Evolutionary conservation across 2,113 vertebrate genomes (phyloP).

Genomic region (Rynchops niger): DNA sequence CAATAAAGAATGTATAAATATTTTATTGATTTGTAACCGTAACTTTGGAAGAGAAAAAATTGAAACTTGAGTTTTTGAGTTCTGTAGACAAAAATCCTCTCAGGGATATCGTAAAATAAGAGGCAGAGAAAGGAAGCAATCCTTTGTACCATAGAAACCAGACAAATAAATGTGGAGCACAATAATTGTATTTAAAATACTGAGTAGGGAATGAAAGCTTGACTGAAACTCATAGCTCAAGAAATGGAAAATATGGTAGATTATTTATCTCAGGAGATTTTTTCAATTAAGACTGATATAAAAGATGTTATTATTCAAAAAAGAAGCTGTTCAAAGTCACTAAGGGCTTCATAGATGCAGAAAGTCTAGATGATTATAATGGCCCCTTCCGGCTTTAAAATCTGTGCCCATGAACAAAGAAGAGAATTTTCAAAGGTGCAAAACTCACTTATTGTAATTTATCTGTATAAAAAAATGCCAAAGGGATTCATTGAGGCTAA

Average conservation of each 20-base stretch:
- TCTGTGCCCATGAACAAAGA: background rate
- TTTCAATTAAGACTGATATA: constrained; percentile 39
- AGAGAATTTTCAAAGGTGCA: background rate
- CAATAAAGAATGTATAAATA: background rate
- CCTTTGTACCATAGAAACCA: background rate
- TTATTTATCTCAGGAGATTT: background rate
- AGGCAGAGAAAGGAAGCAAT: background rate
- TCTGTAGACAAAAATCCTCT: background rate
- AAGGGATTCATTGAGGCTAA: background rate
- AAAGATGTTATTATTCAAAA: background rate
- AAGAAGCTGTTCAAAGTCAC: background rate
- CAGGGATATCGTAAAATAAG: background rate
- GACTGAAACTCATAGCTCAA: background rate
- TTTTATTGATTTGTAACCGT: background rate
- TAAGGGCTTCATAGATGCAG: background rate
- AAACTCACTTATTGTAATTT: background rate
- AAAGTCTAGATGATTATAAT: background rate
- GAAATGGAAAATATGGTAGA: background rate
- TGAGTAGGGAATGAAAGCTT: background rate
- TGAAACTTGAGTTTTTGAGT: background rate
- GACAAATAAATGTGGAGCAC: background rate
- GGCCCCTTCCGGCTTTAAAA: background rate
- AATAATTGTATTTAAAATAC: background rate
- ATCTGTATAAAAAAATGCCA: background rate
- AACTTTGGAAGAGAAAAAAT: background rate